Percentiles rank a stretch among this genome's conserved stretches.
These are phyloP conservation scores for Phylloscopus whistleri DNA, from an alignment of 2,113 vertebrate genomes.

Conservation along the genomic window DNA sequence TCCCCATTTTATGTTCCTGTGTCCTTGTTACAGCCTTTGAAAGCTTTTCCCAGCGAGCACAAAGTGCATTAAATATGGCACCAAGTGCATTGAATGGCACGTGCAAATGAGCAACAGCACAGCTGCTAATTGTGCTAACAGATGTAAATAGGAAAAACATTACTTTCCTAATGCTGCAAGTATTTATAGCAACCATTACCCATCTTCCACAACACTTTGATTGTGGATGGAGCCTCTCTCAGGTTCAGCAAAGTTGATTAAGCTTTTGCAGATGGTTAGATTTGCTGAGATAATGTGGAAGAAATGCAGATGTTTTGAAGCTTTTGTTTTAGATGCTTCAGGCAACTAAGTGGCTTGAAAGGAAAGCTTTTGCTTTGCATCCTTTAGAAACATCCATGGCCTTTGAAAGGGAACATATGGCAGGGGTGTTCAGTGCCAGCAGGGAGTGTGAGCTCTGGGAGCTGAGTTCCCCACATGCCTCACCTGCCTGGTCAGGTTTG, in stretches of 20 bases:
- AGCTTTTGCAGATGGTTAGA: conserved; percentile 33
- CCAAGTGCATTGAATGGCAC: not conserved
- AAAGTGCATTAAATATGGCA: not conserved
- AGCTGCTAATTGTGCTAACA: conserved; percentile 27
- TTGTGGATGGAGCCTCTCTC: not conserved
- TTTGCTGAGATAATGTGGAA: not conserved
- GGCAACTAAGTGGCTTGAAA: not conserved
- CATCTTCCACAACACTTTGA: not conserved
- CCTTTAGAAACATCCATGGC: not conserved
- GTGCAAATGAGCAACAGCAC: conserved; percentile 10
- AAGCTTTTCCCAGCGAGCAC: not conserved
- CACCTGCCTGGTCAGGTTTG: not conserved
- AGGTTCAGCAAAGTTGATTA: not conserved
- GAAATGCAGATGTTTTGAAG: not conserved
- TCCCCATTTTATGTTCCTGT: not conserved
- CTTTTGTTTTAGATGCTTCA: not conserved
- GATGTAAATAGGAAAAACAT: conserved; percentile 11
- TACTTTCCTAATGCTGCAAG: not conserved
- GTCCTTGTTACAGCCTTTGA: not conserved
- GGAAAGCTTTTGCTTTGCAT: not conserved
- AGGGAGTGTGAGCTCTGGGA: not conserved
- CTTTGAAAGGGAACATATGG: not conserved
- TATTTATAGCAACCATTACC: conserved; percentile 37
- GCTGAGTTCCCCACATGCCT: not conserved
- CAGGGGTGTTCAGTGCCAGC: not conserved